Evolutionary conservation across 2,888 invertebrate genomes (phyloP).

Genomic region (Smittia sp.): DNA sequence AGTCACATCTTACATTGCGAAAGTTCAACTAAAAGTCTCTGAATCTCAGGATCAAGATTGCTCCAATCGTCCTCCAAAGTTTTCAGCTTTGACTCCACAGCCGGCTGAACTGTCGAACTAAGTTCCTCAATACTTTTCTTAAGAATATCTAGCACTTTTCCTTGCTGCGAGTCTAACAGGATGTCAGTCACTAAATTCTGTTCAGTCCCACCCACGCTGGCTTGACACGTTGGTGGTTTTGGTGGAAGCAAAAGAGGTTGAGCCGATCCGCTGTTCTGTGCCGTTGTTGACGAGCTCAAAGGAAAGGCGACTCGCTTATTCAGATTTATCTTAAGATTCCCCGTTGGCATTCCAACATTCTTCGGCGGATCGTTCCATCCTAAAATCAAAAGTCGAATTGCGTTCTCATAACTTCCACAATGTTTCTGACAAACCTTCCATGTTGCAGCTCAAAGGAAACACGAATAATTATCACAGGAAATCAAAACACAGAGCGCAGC

Average conservation of each 20-base stretch:
- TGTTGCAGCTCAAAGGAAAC: neutral
- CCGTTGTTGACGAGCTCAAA: neutral
- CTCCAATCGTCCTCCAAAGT: slow-evolving; percentile 16
- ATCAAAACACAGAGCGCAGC: too few relatives aligned
- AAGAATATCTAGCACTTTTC: neutral
- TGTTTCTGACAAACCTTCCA: slow-evolving; percentile 2
- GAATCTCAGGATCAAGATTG: neutral
- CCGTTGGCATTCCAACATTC: neutral
- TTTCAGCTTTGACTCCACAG: slow-evolving; percentile 14
- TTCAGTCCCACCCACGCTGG: too few relatives aligned
- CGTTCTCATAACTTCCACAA: neutral
- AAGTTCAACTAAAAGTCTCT: slow-evolving; percentile 16
- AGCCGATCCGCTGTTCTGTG: neutral
- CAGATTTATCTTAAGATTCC: slow-evolving; percentile 33
- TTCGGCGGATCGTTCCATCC: slow-evolving; percentile 33
- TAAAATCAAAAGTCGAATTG: too few relatives aligned
- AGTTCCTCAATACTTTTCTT: neutral
- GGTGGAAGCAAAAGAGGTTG: neutral
- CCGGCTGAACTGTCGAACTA: neutral
- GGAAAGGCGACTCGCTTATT: slow-evolving; percentile 37
- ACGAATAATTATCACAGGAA: too few relatives aligned
- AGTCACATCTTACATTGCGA: slow-evolving; percentile 24
- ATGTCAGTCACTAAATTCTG: too few relatives aligned
- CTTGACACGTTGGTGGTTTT: neutral
- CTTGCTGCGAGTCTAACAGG: neutral